A percentile compares a stretch with the other conserved stretches of the same genome.
Conservation (phyloP, 2,797 vertebrate genomes). For the Pantherophis alleghaniensis region DNA sequence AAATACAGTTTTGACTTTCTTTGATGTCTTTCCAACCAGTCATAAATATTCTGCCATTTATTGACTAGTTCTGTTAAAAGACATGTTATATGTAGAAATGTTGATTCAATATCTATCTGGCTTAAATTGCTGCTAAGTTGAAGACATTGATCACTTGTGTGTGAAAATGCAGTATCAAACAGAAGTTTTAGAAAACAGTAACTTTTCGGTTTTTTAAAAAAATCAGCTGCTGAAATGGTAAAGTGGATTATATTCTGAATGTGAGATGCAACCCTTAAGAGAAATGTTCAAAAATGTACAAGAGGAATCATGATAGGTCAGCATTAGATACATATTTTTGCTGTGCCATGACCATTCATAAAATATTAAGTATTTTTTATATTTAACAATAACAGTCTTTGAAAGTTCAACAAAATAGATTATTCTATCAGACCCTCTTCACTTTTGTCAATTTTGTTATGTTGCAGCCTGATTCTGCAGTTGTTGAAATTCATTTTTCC, state of each 20-base stretch:
- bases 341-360: neutral
- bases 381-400: neutral
- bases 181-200: neutral
- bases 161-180: neutral
- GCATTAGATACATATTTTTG: neutral
- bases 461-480: too few relatives aligned
- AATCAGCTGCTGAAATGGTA: neutral
- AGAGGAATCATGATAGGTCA: neutral
- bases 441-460: too few relatives aligned
- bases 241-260: neutral
- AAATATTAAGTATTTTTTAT: neutral
- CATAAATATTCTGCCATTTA: neutral
- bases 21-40: neutral
- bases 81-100: neutral
- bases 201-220: too few relatives aligned
- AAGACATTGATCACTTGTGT: neutral
- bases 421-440: neutral
- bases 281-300: neutral
- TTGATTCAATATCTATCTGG: neutral
- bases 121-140: neutral
- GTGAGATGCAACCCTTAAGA: neutral
- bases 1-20: neutral
- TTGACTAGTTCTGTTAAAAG: neutral
- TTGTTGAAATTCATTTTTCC: too few relatives aligned
- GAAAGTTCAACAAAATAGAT: neutral